Evolutionary conservation across 2,888 invertebrate genomes (phyloP).

Genomic region (Melanargia galathea): DNA sequence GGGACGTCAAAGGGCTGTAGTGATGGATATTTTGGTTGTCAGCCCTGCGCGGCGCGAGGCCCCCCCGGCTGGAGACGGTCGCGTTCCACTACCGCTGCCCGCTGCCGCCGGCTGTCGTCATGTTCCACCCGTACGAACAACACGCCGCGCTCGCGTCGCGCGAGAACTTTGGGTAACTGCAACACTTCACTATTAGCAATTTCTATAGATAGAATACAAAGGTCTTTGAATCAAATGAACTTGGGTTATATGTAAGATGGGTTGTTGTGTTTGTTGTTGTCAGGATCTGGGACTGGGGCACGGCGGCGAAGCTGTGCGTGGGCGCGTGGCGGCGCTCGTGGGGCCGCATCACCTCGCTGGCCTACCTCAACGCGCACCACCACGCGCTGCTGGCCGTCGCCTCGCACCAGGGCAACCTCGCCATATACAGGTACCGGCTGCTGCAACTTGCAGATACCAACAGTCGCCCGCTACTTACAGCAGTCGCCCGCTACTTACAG

Average conservation of each 20-base stretch:
- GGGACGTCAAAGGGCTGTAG: too few species aligned
- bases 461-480: too few species aligned
- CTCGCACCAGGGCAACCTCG: constrained; percentile 89
- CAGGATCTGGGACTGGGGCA: constrained; percentile 91
- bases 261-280: neutral
- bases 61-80: constrained; percentile 89
- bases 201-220: neutral
- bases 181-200: neutral
- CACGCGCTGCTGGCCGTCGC: constrained; percentile 88
- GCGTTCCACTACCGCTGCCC: constrained; percentile 91
- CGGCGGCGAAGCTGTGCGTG: constrained; percentile 86
- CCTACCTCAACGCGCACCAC: constrained; percentile 94
- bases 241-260: too few species aligned
- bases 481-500: too few species aligned
- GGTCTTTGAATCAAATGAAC: too few species aligned
- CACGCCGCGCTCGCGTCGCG: constrained; percentile 93
- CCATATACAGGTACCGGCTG: constrained; percentile 80
- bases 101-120: constrained; percentile 88
- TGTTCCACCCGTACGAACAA: constrained; percentile 95
- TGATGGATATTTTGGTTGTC: constrained; percentile 19
- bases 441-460: neutral
- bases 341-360: constrained; percentile 89
- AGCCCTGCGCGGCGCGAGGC: constrained; percentile 63
- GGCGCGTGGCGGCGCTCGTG: constrained; percentile 79
- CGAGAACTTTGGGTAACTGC: constrained; percentile 87